phyloP scores from a whole-genome alignment of 2,113 vertebrate genomes.

The Oreochromis aureus region DNA sequence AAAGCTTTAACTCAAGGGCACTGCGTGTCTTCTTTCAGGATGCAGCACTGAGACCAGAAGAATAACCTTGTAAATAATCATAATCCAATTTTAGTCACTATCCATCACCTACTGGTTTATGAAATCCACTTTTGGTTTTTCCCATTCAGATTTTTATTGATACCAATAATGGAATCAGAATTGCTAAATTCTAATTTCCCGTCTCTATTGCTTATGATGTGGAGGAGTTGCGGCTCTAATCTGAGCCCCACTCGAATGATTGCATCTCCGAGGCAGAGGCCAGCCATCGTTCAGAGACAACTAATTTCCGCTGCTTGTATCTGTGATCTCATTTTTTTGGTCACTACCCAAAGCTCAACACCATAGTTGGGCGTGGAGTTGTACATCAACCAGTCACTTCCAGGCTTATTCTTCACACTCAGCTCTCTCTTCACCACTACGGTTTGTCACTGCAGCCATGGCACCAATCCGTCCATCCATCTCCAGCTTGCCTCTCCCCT shows the following conservation, averaged over 20 bases:
- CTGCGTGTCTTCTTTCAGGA: background rate
- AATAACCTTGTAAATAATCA: background rate
- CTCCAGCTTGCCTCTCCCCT: background rate
- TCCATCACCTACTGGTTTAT: background rate
- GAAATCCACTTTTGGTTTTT: background rate
- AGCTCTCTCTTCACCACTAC: background rate
- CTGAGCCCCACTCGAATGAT: background rate
- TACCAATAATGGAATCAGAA: background rate
- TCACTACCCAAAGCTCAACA: background rate
- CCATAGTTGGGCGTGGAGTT: background rate
- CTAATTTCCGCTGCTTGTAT: background rate
- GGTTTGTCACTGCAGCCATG: background rate
- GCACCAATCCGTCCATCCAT: background rate
- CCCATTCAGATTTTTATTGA: background rate
- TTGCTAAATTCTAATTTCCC: background rate
- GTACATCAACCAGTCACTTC: background rate
- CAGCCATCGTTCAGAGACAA: background rate
- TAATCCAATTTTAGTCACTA: background rate
- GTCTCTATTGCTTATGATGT: background rate
- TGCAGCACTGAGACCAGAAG: background rate
- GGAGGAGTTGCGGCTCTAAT: background rate
- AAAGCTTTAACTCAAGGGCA: background rate
- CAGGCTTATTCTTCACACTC: background rate
- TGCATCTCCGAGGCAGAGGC: background rate
- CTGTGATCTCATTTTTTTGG: background rate